Evolutionary conservation across 2,797 vertebrate species (phyloP).

Genomic region (Tympanoctomys barrerae): DNA sequence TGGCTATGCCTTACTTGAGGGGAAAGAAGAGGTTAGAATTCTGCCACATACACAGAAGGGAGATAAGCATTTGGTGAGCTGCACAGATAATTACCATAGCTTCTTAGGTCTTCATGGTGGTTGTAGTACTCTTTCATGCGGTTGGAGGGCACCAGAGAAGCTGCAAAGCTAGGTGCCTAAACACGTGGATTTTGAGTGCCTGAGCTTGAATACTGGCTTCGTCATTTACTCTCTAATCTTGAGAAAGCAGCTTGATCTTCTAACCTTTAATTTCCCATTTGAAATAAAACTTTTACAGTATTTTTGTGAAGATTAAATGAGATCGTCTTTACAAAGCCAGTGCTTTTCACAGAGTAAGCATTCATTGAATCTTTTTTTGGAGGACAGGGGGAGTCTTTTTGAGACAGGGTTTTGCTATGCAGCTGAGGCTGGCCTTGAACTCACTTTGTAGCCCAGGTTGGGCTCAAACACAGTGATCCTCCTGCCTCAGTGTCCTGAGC

Average conservation of each 20-base stretch:
- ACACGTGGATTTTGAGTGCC: not conserved
- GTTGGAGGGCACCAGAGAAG: not conserved
- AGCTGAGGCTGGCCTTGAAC: not conserved
- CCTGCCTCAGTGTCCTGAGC: not conserved
- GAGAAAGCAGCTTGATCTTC: not conserved
- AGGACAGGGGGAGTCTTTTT: not conserved
- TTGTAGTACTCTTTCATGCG: not conserved
- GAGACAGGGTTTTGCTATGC: not conserved
- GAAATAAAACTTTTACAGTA: not conserved
- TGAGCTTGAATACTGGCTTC: not conserved
- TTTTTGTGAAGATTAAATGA: not conserved
- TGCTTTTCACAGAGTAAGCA: conserved; percentile 10
- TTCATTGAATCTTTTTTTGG: not conserved
- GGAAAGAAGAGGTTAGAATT: not conserved
- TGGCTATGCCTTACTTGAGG: no score
- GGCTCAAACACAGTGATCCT: not conserved
- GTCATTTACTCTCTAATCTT: not conserved
- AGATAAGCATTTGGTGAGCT: not conserved
- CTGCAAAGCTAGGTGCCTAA: not conserved
- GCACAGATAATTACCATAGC: not conserved
- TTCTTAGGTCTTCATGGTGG: not conserved
- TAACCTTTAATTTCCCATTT: conserved; percentile 1
- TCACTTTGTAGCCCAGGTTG: not conserved
- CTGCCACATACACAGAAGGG: not conserved
- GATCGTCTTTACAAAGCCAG: not conserved